Conservation (phyloP, 2,113 vertebrate genomes). For the Lasiurus borealis region DNA sequence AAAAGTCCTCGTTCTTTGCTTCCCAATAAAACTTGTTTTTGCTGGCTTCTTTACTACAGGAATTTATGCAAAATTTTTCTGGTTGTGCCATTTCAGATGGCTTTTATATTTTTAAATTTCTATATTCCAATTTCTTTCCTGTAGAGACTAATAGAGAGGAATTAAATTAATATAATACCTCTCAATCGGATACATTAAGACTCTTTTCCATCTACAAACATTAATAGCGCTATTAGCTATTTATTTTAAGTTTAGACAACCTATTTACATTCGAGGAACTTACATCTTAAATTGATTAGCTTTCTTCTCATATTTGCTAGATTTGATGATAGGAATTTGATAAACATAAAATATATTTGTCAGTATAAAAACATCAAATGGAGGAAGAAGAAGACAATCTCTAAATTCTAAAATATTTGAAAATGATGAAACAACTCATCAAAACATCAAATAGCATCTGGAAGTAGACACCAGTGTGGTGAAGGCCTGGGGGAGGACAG, state of each 20-base stretch:
- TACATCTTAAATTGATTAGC: conserved; percentile 18
- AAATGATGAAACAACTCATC: conserved; percentile 14
- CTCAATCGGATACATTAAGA: conserved; percentile 14
- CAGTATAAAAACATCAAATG: conserved; percentile 18
- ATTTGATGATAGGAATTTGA: not conserved
- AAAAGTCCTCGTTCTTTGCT: conserved; percentile 60
- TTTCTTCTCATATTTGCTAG: conserved; percentile 18
- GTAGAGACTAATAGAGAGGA: not conserved
- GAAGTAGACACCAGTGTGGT: not conserved
- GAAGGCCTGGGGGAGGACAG: not conserved
- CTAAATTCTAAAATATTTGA: conserved; percentile 35
- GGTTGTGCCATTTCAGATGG: conserved; percentile 4
- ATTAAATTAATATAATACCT: conserved; percentile 14
- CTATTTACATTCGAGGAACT: not conserved
- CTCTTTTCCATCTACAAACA: not conserved
- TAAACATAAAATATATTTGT: conserved; percentile 17
- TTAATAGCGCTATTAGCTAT: not conserved
- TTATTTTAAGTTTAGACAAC: conserved; percentile 50
- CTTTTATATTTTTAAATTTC: conserved; percentile 54
- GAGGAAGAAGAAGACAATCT: not conserved
- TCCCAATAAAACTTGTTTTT: conserved; percentile 64
- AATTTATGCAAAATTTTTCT: conserved; percentile 44
- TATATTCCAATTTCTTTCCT: conserved; percentile 31
- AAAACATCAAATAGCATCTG: not conserved
- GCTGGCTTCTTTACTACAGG: conserved; percentile 7